Evolutionary conservation across 2,888 invertebrate species (phyloP).

Genomic region (Eilema caniola): DNA sequence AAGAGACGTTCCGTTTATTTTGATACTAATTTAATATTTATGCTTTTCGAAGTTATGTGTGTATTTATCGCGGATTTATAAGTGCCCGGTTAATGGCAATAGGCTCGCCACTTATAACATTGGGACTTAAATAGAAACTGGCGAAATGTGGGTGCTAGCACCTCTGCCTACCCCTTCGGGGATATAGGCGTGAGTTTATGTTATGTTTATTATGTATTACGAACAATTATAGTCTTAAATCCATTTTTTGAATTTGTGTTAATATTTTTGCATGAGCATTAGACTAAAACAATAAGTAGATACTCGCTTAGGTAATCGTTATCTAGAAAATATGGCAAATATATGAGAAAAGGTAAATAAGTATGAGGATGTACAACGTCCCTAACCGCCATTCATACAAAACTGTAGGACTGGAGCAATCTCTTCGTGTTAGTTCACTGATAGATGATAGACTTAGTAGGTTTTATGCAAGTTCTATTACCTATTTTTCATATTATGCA

Average conservation of each 20-base stretch:
- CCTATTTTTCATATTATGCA: neutral
- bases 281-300: neutral
- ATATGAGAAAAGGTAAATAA: neutral
- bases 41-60: too few relatives aligned
- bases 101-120: too few relatives aligned
- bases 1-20: slow-evolving; percentile 1
- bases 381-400: neutral
- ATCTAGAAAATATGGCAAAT: neutral
- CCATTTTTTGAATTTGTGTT: too few relatives aligned
- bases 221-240: neutral
- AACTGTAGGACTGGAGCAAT: neutral
- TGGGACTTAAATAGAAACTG: too few relatives aligned
- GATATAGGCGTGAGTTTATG: too few relatives aligned
- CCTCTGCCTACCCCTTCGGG: too few relatives aligned
- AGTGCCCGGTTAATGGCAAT: too few relatives aligned
- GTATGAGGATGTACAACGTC: neutral
- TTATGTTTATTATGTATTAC: too few relatives aligned
- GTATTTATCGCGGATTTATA: too few relatives aligned
- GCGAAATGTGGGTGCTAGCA: too few relatives aligned
- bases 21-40: neutral
- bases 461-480: neutral
- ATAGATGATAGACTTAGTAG: neutral
- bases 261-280: neutral
- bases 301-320: neutral
- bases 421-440: neutral